Evolutionary conservation across 2,888 invertebrate species (phyloP).

Genomic region (Dasysyrphus tricinctus): DNA sequence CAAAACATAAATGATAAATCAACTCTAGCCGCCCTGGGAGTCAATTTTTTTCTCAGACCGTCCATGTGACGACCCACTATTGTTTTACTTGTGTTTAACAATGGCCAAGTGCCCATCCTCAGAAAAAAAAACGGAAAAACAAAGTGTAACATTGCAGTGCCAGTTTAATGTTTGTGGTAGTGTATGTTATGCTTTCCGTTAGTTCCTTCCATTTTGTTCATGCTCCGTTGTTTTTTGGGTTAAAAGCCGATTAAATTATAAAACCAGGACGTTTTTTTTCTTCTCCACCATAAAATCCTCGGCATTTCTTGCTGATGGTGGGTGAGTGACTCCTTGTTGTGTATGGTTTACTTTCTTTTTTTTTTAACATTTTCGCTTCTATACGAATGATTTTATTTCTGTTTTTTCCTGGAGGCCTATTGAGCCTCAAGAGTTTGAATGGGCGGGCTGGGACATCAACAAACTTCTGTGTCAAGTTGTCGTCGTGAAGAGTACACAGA

Average conservation of each 20-base stretch:
- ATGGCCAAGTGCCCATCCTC: neutral
- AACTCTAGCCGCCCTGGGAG: neutral
- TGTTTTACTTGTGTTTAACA: constrained; percentile 9
- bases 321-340: constrained; percentile 11
- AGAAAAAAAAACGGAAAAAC: neutral
- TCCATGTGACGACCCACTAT: neutral
- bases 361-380: constrained; percentile 19
- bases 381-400: constrained; percentile 20
- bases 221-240: constrained; percentile 52
- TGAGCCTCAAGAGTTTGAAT: constrained; percentile 13
- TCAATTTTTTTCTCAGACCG: neutral
- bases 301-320: neutral
- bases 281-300: neutral
- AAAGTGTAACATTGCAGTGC: constrained; percentile 5
- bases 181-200: constrained; percentile 6
- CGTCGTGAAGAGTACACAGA: constrained; percentile 44
- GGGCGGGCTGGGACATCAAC: constrained; percentile 35
- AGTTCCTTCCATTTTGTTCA: neutral
- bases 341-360: constrained; percentile 7
- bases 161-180: constrained; percentile 21
- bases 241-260: constrained; percentile 71
- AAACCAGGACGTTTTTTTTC: constrained; percentile 33
- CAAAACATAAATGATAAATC: too few relatives aligned
- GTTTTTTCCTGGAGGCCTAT: neutral
- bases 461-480: constrained; percentile 72